Conservation (phyloP, 2,888 invertebrate species). For the Vesta saturnalis region DNA sequence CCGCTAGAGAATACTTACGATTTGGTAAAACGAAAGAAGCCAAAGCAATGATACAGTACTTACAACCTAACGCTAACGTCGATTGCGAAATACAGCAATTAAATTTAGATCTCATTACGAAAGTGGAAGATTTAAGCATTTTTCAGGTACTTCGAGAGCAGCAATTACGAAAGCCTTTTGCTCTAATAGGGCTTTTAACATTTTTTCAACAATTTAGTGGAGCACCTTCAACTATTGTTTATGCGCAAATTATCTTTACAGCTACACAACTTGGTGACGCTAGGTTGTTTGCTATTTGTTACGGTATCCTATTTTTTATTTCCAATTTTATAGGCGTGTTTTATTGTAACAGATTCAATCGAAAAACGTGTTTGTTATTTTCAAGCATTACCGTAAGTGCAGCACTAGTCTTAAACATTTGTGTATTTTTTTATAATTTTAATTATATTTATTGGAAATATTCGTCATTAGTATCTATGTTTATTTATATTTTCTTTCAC, state of each 20-base stretch:
- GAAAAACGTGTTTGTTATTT: conserved; percentile 69
- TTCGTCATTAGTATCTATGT: conserved; percentile 52
- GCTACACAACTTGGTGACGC: conserved; percentile 49
- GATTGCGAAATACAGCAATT: conserved; percentile 46
- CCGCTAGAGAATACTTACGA: conserved; percentile 51
- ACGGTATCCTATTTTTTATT: conserved; percentile 52
- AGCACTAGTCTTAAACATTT: conserved; percentile 65
- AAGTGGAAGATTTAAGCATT: conserved; percentile 39
- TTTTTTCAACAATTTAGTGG: conserved; percentile 59
- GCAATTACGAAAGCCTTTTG: conserved; percentile 46
- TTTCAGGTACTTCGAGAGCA: conserved; percentile 44
- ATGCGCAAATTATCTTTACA: conserved; percentile 56
- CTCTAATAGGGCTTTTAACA: conserved; percentile 50
- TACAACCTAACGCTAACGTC: conserved; percentile 50
- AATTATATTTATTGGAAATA: conserved; percentile 60
- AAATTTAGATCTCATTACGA: conserved; percentile 36
- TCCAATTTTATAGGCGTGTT: conserved; percentile 51
- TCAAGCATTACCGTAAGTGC: conserved; percentile 69
- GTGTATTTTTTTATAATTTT: conserved; percentile 65
- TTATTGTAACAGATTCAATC: conserved; percentile 50
- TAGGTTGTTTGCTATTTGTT: conserved; percentile 52
- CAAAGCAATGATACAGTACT: conserved; percentile 46
- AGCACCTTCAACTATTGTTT: conserved; percentile 56
- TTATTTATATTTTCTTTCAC: conserved; percentile 53
- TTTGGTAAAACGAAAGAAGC: conserved; percentile 50